These are phyloP conservation scores for Pogonomyrmex barbatus DNA, from an alignment of 1,140 invertebrate genomes.

Conservation along the genomic window DNA sequence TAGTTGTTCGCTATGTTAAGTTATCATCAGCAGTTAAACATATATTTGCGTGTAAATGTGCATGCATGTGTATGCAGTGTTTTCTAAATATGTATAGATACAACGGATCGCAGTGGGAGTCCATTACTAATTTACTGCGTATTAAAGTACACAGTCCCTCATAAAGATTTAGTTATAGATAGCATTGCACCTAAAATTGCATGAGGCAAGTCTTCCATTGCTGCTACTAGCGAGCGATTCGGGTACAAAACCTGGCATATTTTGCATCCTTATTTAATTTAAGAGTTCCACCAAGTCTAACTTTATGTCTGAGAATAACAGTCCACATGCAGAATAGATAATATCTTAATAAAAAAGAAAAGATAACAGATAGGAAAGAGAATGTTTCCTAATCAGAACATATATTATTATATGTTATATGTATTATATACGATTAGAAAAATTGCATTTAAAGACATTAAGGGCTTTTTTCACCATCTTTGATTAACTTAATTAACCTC, in stretches of 20 bases:
- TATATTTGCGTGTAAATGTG: not conserved
- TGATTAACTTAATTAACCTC: too few species aligned
- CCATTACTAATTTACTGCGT: constrained; percentile 36
- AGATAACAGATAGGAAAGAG: not conserved
- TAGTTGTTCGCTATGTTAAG: constrained; percentile 71
- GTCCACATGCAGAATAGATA: not conserved
- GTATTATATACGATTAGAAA: too few species aligned
- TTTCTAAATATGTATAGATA: constrained; percentile 47
- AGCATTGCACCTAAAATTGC: constrained; percentile 61
- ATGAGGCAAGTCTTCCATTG: constrained; percentile 34
- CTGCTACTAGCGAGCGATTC: not conserved
- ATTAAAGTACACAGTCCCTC: constrained; percentile 24
- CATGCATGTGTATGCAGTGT: not conserved
- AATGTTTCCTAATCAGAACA: not conserved
- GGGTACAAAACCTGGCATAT: not conserved
- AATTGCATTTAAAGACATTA: not conserved
- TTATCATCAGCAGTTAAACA: constrained; percentile 33
- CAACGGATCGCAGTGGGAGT: constrained; percentile 1
- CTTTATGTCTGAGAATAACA: not conserved
- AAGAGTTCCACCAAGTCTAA: not conserved
- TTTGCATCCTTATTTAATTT: constrained; percentile 6
- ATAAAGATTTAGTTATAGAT: constrained; percentile 56
- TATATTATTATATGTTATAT: too few species aligned
- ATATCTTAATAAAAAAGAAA: not conserved
- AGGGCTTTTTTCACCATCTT: too few species aligned